These are phyloP conservation scores for Hipposideros armiger DNA, from an alignment of 2,113 vertebrate genomes.

Conservation along the genomic window DNA sequence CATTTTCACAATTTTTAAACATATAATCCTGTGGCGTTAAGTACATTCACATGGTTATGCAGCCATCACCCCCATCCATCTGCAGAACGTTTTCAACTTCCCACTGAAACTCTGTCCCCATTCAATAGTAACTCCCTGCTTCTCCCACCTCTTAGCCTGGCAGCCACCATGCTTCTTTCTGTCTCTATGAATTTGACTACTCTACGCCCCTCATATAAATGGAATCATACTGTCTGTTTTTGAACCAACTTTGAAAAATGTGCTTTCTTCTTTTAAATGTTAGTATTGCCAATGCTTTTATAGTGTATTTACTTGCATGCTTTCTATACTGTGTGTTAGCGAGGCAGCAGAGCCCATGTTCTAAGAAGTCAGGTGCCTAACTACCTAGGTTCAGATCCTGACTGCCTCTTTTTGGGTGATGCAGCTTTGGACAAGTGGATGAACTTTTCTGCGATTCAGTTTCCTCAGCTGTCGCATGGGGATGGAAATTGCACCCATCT, in stretches of 20 bases:
- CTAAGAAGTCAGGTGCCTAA: neutral
- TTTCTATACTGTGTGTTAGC: neutral
- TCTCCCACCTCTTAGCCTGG: rapidly evolving
- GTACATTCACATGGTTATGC: too few relatives aligned
- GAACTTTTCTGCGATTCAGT: too few relatives aligned
- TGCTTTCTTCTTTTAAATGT: neutral
- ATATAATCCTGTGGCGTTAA: too few relatives aligned
- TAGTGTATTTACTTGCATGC: neutral
- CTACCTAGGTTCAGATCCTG: neutral
- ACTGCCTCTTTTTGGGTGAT: neutral
- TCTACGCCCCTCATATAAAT: neutral
- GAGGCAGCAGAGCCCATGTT: too few relatives aligned
- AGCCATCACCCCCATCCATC: too few relatives aligned
- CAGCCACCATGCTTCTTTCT: neutral
- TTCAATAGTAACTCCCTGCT: too few relatives aligned
- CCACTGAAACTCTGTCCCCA: too few relatives aligned
- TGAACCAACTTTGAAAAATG: neutral
- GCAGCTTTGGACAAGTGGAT: neutral
- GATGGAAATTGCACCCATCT: neutral
- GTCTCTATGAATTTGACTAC: neutral
- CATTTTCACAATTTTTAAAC: neutral
- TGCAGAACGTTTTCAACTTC: too few relatives aligned
- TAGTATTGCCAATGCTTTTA: neutral
- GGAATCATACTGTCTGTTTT: neutral
- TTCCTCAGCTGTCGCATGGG: neutral